A percentile compares a stretch with the other conserved stretches of the same genome.
Evolutionary conservation across 2,113 vertebrate species (phyloP).

Genomic region (Glaucomys volans): DNA sequence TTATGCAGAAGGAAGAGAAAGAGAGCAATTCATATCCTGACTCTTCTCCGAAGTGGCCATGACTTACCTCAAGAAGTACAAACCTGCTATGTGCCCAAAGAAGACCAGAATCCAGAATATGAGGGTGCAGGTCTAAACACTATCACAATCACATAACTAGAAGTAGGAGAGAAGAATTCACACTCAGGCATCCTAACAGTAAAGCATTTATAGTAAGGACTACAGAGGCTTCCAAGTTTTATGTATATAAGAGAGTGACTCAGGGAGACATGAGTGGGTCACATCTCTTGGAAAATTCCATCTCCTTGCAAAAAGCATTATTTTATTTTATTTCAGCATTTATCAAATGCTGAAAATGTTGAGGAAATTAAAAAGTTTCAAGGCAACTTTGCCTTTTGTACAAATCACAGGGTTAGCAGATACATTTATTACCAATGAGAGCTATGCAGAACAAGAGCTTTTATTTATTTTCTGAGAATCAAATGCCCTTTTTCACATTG

Average conservation of each 20-base stretch:
- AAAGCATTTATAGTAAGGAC: neutral
- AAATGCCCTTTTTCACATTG: neutral
- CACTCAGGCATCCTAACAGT: neutral
- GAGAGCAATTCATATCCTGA: neutral
- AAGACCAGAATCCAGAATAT: neutral
- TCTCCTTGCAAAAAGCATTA: neutral
- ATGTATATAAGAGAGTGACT: neutral
- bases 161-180: neutral
- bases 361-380: neutral
- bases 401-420: neutral
- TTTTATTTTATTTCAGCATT: no score
- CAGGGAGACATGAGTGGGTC: neutral
- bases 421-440: neutral
- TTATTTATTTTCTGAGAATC: neutral
- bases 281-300: neutral
- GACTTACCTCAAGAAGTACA: constrained; percentile 12
- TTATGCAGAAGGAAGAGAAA: neutral
- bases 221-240: neutral
- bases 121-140: neutral
- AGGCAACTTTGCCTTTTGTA: constrained; percentile 4
- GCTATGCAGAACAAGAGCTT: constrained; percentile 35
- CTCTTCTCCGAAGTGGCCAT: neutral
- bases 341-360: neutral
- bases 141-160: neutral
- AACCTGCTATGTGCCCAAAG: neutral